Percentiles rank a stretch among this genome's conserved stretches.
These are phyloP conservation scores for Reinhardtius hippoglossoides DNA, from an alignment of 2,113 vertebrate genomes.

Conservation along the genomic window DNA sequence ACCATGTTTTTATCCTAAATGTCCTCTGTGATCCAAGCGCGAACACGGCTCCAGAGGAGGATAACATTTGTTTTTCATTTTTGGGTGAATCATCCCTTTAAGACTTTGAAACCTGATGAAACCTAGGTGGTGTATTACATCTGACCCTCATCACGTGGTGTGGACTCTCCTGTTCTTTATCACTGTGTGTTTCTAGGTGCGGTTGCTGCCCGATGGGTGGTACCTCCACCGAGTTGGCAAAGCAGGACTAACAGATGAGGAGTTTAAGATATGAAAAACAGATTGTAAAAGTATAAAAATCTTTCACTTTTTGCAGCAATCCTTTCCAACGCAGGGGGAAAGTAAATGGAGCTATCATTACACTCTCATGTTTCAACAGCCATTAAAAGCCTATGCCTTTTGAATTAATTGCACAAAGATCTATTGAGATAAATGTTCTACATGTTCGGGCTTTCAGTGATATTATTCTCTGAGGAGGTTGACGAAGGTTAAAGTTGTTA, in stretches of 20 bases:
- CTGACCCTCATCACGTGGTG: too few relatives aligned
- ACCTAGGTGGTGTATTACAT: too few relatives aligned
- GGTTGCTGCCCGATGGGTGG: background rate
- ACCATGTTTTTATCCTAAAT: too few relatives aligned
- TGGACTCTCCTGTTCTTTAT: too few relatives aligned
- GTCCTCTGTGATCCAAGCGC: too few relatives aligned
- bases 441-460: constrained; percentile 22
- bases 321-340: background rate
- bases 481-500: constrained; percentile 48
- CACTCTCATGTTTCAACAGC: constrained; percentile 12
- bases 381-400: background rate
- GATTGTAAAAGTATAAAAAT: background rate
- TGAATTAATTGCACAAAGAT: constrained; percentile 38
- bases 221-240: background rate
- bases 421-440: constrained; percentile 23
- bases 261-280: too few relatives aligned
- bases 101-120: too few relatives aligned
- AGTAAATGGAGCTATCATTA: background rate
- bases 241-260: background rate
- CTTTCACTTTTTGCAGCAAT: background rate
- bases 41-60: too few relatives aligned
- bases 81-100: too few relatives aligned
- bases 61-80: too few relatives aligned
- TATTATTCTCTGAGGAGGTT: constrained; percentile 29
- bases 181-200: background rate